Conservation (phyloP, 2,797 vertebrate genomes). For the Microchirus variegatus region DNA sequence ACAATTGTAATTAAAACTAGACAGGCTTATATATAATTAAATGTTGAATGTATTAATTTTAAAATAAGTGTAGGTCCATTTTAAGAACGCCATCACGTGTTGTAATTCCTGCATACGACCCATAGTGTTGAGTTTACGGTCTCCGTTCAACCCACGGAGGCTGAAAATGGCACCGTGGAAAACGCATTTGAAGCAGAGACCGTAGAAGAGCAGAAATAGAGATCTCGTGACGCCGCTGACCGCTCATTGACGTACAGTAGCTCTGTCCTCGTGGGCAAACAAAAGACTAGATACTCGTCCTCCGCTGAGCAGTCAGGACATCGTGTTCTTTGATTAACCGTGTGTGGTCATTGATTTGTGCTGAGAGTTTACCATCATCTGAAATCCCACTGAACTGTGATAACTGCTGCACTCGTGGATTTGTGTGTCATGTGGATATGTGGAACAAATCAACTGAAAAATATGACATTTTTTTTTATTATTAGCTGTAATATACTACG, state of each 20-base stretch:
- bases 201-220: neutral
- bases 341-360: conserved; percentile 42
- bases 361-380: conserved; percentile 34
- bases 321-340: conserved; percentile 15
- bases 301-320: conserved; percentile 14
- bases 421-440: neutral
- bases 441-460: no score
- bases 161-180: conserved; percentile 2
- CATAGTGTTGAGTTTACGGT: no score
- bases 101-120: no score
- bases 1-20: no score
- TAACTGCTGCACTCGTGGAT: conserved; percentile 5
- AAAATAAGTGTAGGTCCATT: no score
- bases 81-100: no score
- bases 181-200: conserved; percentile 5
- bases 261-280: conserved; percentile 4
- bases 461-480: no score
- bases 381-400: conserved; percentile 31
- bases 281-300: conserved; percentile 2
- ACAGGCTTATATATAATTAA: no score
- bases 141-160: neutral
- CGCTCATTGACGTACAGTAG: neutral
- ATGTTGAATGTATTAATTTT: no score
- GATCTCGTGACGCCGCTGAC: conserved; percentile 3
- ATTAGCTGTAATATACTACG: no score